Base-by-base conservation (phyloP, 1,140 invertebrate genomes). In the Ooceraea biroi region DNA sequence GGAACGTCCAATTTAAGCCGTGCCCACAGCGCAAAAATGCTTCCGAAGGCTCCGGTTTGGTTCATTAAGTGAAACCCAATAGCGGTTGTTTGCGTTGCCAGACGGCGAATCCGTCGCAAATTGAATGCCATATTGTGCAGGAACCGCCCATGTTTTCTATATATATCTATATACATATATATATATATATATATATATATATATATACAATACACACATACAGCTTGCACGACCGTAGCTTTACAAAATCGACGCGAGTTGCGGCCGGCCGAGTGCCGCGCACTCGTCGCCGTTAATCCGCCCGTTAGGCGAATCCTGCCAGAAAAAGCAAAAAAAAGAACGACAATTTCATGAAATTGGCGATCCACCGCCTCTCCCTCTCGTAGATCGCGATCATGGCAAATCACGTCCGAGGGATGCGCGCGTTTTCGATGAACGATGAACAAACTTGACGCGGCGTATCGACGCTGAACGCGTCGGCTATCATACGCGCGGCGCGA, bases 21-120 rank as follows among this genome's bases (percentile, higher is more conserved):
- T 87, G 88, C 91, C 89, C 91, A 92, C 87, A 77, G 83, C 85
- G 84, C 85, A 89, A 91, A 91, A 92, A 91, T 92, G 85, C 88
- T 92, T 91, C 86, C 73, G 89, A 92, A 88, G 91, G 90, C 87
- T 84, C 85, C 61, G 85, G 87, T 86, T 90, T 85, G 88, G 87
- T 91, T 93, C 91, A 93, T 92, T 93, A 92, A 91, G 90, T 92
- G 90, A 89, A 93, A 92, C 90, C 92, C 92, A 92, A 93, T 93
- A 92, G 91, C 89, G 90, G 90, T 91, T 92, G 91, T 92, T 93
- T 93, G 89, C 89, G 90, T 92, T 93, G 89, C 88, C 88, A 90
- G 86, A 91, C 91, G 89, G 89, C 89, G 91, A 90, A 87, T 90
- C 91, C 86, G 85, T 86, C 78, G 90, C 85, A 92, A 93, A 92